Conservation (phyloP, 2,888 invertebrate species). For the Pristionchus exspectatus region DNA sequence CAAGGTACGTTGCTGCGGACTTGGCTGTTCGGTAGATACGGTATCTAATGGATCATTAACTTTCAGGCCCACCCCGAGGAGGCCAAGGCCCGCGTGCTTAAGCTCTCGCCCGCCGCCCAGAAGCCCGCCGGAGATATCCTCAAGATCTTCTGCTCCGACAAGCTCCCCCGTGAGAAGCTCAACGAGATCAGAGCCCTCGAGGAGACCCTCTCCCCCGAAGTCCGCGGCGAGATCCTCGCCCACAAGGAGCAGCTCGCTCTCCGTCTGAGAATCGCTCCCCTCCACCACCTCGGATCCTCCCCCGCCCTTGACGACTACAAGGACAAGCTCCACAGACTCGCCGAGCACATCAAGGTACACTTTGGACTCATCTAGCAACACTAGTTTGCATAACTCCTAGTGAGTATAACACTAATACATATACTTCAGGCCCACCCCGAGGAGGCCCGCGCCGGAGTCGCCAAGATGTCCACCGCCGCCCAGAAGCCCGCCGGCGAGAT, state of each 20-base stretch:
- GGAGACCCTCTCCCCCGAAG: conserved; percentile 1
- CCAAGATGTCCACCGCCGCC: background rate
- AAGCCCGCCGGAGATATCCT: conserved; percentile 22
- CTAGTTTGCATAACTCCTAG: background rate
- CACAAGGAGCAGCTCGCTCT: conserved; percentile 14
- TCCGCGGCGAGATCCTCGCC: conserved; percentile 28
- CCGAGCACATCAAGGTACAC: conserved; percentile 6
- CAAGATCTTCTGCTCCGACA: conserved; percentile 46
- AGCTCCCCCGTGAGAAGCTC: background rate
- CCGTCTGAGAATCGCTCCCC: conserved; percentile 1
- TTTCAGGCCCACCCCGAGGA: background rate
- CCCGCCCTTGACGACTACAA: conserved; percentile 24
- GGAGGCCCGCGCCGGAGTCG: conserved; percentile 30
- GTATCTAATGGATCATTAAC: background rate
- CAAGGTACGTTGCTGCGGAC: conserved; percentile 24
- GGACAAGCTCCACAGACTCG: background rate
- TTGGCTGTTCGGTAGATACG: no score
- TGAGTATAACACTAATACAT: no score
- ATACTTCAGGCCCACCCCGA: conserved; percentile 42
- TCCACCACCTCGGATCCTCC: conserved; percentile 30
- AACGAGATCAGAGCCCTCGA: background rate
- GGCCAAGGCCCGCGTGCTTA: background rate
- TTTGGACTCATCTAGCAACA: background rate
- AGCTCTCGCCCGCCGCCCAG: conserved; percentile 40
- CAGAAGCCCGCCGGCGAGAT: conserved; percentile 43